A percentile compares a stretch with the other conserved stretches of the same genome.
These are phyloP conservation scores for Limosa lapponica DNA, from an alignment of 2,797 vertebrate species.

Conservation along the genomic window DNA sequence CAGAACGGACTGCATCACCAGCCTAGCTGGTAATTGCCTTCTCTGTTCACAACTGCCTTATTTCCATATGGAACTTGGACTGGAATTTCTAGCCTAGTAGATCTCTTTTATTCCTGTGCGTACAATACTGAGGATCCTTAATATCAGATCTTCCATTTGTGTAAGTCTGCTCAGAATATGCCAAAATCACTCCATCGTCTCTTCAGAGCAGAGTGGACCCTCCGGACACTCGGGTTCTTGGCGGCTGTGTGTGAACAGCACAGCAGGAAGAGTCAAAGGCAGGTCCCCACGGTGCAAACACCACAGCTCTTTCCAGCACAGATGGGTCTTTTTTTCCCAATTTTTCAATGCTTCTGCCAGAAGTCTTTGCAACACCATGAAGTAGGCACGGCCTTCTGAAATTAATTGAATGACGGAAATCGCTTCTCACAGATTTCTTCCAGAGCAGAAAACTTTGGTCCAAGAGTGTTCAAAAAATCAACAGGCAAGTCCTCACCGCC, in stretches of 20 bases:
- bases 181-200: background rate
- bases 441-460: conserved; percentile 73
- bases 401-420: background rate
- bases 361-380: background rate
- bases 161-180: background rate
- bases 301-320: background rate
- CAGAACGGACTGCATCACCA: background rate
- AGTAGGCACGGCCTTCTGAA: background rate
- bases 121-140: background rate
- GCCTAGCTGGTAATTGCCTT: background rate
- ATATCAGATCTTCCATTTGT: background rate
- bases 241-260: background rate
- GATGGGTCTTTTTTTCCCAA: background rate
- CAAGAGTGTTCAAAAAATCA: conserved; percentile 77
- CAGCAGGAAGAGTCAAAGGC: background rate
- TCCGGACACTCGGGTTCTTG: rapidly evolving
- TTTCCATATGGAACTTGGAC: background rate
- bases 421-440: conserved; percentile 53
- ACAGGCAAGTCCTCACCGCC: conserved; percentile 31
- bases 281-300: background rate
- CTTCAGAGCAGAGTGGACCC: background rate
- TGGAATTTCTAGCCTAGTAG: background rate
- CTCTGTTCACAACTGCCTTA: background rate
- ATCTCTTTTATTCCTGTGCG: background rate
- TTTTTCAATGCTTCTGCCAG: background rate